phyloP scores from a whole-genome alignment of 2,888 invertebrate species.

The Eupelmus urozonus region DNA sequence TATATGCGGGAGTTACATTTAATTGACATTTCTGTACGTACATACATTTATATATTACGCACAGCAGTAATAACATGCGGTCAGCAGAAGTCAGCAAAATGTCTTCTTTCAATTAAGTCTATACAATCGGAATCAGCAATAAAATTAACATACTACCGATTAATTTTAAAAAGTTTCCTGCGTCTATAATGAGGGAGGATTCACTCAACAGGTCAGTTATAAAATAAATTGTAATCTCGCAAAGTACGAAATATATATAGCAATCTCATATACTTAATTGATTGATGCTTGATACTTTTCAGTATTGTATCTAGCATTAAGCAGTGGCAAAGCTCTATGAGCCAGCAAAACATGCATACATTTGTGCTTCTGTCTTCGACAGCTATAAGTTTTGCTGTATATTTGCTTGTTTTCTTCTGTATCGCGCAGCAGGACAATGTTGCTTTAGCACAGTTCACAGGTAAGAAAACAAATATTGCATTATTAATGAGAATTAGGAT shows the following conservation, averaged over 20 bases:
- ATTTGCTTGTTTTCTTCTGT: neutral
- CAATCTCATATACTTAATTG: neutral
- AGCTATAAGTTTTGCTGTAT: neutral
- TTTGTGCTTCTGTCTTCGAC: slow-evolving; percentile 3
- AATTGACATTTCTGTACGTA: no score
- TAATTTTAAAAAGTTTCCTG: neutral
- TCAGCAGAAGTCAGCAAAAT: no score
- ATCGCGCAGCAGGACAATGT: neutral
- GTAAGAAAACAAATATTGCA: neutral
- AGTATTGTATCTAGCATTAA: neutral
- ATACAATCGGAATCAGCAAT: neutral
- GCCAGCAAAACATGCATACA: neutral
- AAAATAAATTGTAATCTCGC: neutral
- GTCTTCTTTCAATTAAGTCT: no score
- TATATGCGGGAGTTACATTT: no score
- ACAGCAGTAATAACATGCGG: no score
- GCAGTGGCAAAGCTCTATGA: no score
- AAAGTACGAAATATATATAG: neutral
- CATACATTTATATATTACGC: no score
- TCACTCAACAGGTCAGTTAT: neutral
- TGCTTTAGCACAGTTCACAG: neutral
- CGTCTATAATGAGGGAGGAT: neutral
- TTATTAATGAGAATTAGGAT: neutral
- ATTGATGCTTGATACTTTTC: neutral
- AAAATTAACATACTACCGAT: neutral